phyloP scores from a whole-genome alignment of 2,888 invertebrate genomes.

The Ligdia adustata region DNA sequence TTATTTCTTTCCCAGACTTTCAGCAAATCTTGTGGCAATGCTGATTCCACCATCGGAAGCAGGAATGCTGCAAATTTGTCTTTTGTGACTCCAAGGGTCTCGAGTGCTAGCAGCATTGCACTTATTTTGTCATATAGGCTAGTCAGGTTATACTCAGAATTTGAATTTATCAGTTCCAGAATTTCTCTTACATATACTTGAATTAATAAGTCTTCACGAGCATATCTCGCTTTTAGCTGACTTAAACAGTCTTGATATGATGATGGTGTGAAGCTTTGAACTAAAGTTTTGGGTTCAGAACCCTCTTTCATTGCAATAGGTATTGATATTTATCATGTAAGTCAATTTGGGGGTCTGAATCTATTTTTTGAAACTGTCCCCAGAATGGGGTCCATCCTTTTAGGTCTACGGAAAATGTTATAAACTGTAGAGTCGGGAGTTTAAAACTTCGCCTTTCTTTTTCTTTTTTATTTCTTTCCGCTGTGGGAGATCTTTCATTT shows the following conservation, averaged over 20 bases:
- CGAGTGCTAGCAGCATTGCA: slow-evolving; percentile 10
- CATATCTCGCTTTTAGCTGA: neutral
- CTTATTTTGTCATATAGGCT: slow-evolving; percentile 8
- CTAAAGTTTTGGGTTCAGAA: neutral
- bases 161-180: neutral
- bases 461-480: neutral
- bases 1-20: too few species aligned
- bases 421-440: neutral
- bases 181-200: neutral
- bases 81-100: slow-evolving; percentile 15
- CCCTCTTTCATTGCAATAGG: neutral
- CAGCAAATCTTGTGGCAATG: slow-evolving; percentile 14
- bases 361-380: slow-evolving; percentile 3
- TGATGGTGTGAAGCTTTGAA: neutral
- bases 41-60: slow-evolving; percentile 24
- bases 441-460: neutral
- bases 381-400: neutral
- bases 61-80: slow-evolving; percentile 20
- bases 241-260: neutral
- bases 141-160: too few species aligned
- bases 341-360: neutral
- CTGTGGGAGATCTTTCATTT: too few species aligned
- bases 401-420: neutral
- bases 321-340: neutral
- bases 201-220: slow-evolving; percentile 1